Evolutionary conservation across 2,797 vertebrate genomes (phyloP), one percentile per base, ranked within the genome.

Genomic region (Darevskia mixta): DNA sequence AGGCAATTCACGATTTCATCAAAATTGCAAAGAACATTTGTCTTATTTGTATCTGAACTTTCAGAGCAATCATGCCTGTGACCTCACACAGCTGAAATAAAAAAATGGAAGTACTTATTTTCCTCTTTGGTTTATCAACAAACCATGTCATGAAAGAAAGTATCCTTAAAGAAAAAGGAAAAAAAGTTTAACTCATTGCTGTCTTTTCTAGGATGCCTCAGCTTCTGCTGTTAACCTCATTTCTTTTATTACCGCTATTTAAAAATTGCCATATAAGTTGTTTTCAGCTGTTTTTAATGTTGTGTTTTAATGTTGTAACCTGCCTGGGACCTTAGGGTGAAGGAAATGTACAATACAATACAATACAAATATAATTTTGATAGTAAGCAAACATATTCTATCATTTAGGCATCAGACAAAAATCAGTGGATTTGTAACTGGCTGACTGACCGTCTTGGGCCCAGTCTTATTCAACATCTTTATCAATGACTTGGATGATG

Each of bases 31-130:
- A 5, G 49, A 80, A 85, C 18, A 71, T 90, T 92, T 85, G 2
- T 78, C 80, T 87, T 89, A 88, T 85, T 90, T 90, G 32, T 77
- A 5, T 73, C 41, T 64, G 67, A 94, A 83, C 15, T 69, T 85
- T 83, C n/a, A 71, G 35, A 87, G 41, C 66, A 87, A 71, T 77
- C 72, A 23, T 73, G 72, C n/a, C 73, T 35, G 82, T 85, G 81
- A 66, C 0, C 2, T 17, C 58, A 6, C 29, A 76, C 0, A 73
- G 23, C 13, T 83, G 89, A 90, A 87, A 11, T 23, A 2, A 89
- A 92, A 15, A 55, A 4, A 90, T 38, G 2, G 83, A 90, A 92
- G 0, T 1, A 73, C 11, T 86, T 85, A 1, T n/a, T 89, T 82
- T 6, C 49, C 17, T 83, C 13, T 81, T 79, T 81, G 2, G 15